A percentile compares a stretch with the other conserved stretches of the same genome.
Conservation (phyloP, 1,140 invertebrate genomes). For the Drosophila lacertosa region DNA sequence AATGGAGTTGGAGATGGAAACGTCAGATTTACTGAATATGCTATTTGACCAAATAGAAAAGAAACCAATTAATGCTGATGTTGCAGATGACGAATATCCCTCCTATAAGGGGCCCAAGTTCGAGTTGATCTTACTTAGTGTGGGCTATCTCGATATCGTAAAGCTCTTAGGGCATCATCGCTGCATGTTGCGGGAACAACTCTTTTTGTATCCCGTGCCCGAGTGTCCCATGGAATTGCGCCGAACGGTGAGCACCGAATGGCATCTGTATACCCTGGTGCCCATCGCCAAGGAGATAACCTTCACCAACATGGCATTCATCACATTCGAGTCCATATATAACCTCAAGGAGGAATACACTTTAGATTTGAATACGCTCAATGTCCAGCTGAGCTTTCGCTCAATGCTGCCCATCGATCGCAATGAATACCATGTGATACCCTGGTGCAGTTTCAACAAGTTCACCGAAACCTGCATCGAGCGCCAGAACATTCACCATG, state of each 20-base stretch:
- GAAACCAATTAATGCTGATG: too few species aligned
- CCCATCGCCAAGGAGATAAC: slow-evolving; percentile 64
- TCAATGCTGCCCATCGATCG: slow-evolving; percentile 24
- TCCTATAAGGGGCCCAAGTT: neutral
- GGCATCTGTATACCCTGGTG: slow-evolving; percentile 72
- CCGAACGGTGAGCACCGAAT: slow-evolving; percentile 49
- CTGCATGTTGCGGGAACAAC: slow-evolving; percentile 33
- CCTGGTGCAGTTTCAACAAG: slow-evolving; percentile 44
- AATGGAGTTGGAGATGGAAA: neutral
- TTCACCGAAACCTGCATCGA: slow-evolving; percentile 30
- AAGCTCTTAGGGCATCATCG: slow-evolving; percentile 66
- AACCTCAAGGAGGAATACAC: slow-evolving; percentile 47
- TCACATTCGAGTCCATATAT: slow-evolving; percentile 71
- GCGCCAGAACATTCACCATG: slow-evolving; percentile 27
- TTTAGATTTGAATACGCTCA: slow-evolving; percentile 22
- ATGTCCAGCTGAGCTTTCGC: slow-evolving; percentile 51
- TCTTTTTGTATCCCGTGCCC: slow-evolving; percentile 59
- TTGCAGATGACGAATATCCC: neutral
- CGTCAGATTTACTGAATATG: neutral
- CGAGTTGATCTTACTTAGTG: slow-evolving; percentile 32
- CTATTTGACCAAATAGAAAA: neutral
- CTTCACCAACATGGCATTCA: slow-evolving; percentile 63
- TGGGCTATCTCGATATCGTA: slow-evolving; percentile 69
- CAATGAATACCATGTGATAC: slow-evolving; percentile 40
- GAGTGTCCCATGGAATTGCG: slow-evolving; percentile 41